phyloP scores from a whole-genome alignment of 2,113 vertebrate species.

The Anoura caudifer region DNA sequence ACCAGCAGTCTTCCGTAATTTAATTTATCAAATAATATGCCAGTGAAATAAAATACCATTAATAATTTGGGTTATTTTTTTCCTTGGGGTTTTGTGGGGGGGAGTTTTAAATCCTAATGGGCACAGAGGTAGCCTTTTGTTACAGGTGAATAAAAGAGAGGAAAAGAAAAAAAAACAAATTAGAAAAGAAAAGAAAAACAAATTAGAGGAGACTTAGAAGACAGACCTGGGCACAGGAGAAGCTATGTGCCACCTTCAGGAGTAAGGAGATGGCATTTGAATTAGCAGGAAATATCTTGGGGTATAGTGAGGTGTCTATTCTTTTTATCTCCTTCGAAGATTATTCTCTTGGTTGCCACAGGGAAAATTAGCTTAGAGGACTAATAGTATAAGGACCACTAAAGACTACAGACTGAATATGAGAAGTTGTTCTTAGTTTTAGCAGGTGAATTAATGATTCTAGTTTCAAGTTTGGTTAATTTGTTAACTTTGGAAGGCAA shows the following conservation, averaged over 20 bases:
- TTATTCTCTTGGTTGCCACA: neutral
- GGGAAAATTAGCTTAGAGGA: neutral
- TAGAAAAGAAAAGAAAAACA: neutral
- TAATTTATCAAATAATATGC: neutral
- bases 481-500: neutral
- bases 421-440: neutral
- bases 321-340: neutral
- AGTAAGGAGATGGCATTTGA: neutral
- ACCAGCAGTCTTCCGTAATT: neutral
- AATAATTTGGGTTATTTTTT: neutral
- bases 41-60: neutral
- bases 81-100: neutral
- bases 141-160: neutral
- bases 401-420: neutral
- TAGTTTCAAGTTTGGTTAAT: neutral
- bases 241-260: neutral
- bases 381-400: neutral
- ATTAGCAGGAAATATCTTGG: neutral
- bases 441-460: neutral
- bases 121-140: neutral
- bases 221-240: neutral
- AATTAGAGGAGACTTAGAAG: neutral
- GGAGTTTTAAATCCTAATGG: neutral
- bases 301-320: neutral
- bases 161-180: neutral